phyloP scores from a whole-genome alignment of 2,888 invertebrate genomes.

The Coecobrya sp. region DNA sequence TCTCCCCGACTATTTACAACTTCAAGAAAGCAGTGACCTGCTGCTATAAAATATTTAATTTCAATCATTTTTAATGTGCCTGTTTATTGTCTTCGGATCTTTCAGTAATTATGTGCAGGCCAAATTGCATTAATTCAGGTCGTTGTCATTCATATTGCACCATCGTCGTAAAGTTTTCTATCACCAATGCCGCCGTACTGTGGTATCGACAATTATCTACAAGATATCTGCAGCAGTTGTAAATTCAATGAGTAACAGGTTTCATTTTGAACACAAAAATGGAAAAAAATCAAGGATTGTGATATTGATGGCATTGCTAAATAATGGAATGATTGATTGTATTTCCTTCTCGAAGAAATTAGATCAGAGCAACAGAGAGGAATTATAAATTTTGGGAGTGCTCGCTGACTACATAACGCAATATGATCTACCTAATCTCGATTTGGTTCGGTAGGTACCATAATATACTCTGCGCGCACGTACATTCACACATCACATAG shows the following conservation, averaged over 20 bases:
- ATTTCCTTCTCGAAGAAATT: conserved; percentile 48
- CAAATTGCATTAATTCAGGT: not conserved
- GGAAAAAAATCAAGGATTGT: conserved; percentile 28
- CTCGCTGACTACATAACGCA: not conserved
- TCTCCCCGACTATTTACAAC: not conserved
- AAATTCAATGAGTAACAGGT: not conserved
- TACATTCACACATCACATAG: not conserved
- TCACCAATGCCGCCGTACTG: not conserved
- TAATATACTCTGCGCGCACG: not conserved
- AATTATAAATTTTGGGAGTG: not conserved
- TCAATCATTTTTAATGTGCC: not conserved
- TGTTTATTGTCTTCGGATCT: conserved; percentile 9
- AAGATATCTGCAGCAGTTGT: not conserved
- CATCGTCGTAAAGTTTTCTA: not conserved
- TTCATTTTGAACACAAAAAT: conserved; percentile 2
- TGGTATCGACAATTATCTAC: not conserved
- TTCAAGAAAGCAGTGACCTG: not conserved
- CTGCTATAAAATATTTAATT: not conserved
- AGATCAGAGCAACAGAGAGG: conserved; percentile 26
- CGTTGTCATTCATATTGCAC: not conserved
- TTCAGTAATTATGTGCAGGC: not conserved
- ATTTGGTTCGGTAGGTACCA: not conserved
- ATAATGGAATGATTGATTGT: conserved; percentile 3
- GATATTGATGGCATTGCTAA: conserved; percentile 42
- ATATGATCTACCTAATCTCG: conserved; percentile 3